Conservation (phyloP, 2,797 vertebrate genomes). For the Chaetophractus vellerosus region DNA sequence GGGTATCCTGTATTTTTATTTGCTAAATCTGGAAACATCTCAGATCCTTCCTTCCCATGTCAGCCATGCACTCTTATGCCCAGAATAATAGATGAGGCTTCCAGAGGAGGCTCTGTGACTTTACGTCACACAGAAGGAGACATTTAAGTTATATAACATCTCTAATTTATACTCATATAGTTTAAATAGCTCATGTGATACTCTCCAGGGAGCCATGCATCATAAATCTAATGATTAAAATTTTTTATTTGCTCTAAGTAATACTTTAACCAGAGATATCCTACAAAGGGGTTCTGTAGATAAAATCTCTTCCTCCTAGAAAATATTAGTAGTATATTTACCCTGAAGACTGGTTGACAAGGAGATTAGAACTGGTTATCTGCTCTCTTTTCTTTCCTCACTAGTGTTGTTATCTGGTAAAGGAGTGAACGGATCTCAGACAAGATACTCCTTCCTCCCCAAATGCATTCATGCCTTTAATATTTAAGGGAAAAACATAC, state of each 20-base stretch:
- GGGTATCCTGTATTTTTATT: neutral
- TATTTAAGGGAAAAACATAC: neutral
- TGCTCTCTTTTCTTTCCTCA: neutral
- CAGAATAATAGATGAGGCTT: neutral
- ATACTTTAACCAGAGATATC: neutral
- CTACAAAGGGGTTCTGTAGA: conserved; percentile 5
- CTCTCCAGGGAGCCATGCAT: conserved; percentile 15
- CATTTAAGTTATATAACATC: neutral
- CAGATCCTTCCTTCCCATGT: neutral
- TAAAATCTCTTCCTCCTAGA: neutral
- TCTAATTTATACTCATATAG: neutral
- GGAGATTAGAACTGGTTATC: neutral
- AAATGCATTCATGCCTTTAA: neutral
- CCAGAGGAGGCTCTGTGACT: neutral
- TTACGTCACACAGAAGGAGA: neutral
- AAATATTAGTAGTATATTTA: conserved; percentile 6
- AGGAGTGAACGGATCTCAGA: neutral
- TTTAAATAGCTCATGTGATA: neutral
- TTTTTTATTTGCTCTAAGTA: conserved; percentile 58
- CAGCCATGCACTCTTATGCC: neutral
- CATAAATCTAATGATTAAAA: neutral
- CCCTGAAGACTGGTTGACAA: neutral
- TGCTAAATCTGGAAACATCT: neutral
- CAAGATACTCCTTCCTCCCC: neutral
- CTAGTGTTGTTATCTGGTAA: neutral